A percentile compares a stretch with the other conserved stretches of the same genome.
These are phyloP conservation scores for Orchestes rusci DNA, from an alignment of 2,888 invertebrate genomes.

Conservation along the genomic window DNA sequence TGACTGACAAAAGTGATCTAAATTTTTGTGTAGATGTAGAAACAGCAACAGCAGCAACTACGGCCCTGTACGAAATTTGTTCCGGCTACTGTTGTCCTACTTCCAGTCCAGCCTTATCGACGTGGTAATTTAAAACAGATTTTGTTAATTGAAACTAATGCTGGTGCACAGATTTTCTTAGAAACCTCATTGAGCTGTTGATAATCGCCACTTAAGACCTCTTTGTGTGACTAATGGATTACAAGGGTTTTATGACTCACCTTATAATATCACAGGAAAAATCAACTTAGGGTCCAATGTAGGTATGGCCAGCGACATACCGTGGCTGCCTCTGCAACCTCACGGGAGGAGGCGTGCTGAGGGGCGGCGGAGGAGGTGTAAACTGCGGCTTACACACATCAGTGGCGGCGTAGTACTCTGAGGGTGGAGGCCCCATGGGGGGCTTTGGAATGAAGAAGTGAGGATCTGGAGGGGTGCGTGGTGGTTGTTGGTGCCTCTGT, in stretches of 20 bases:
- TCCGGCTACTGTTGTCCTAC: constrained; percentile 13
- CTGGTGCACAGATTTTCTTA: constrained; percentile 22
- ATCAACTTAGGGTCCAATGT: constrained; percentile 39
- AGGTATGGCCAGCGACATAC: constrained; percentile 37
- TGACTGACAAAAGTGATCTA: too few relatives aligned
- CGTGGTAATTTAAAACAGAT: constrained; percentile 24
- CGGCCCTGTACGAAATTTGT: constrained; percentile 6
- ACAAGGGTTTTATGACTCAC: constrained; percentile 2
- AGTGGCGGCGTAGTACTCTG: constrained; percentile 66
- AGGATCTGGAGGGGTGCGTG: constrained; percentile 47
- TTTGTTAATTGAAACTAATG: constrained; percentile 24
- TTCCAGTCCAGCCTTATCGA: constrained; percentile 13
- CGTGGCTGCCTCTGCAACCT: constrained; percentile 44
- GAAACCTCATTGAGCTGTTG: constrained; percentile 9
- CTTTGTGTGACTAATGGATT: not conserved
- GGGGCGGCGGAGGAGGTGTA: constrained; percentile 40
- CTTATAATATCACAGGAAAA: constrained; percentile 37
- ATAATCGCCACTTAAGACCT: constrained; percentile 13
- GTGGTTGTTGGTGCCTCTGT: constrained; percentile 44
- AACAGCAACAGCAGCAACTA: too few relatives aligned
- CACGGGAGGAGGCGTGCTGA: constrained; percentile 43
- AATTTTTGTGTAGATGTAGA: too few relatives aligned
- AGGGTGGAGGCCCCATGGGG: constrained; percentile 59
- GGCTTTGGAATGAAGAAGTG: constrained; percentile 55
- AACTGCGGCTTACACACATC: constrained; percentile 49